These are phyloP conservation scores for Sesia bembeciformis DNA, from an alignment of 2,888 invertebrate species.

Conservation along the genomic window DNA sequence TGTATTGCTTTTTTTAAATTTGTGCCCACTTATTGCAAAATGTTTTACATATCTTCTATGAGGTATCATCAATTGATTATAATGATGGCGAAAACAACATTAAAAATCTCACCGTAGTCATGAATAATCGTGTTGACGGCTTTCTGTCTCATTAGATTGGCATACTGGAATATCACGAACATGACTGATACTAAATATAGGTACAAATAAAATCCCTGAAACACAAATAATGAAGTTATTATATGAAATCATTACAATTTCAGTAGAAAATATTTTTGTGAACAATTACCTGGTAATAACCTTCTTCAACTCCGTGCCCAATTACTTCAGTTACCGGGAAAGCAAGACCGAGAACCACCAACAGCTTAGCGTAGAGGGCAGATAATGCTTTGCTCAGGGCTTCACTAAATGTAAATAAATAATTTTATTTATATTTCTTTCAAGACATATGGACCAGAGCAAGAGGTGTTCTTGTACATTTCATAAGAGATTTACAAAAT, in stretches of 20 bases:
- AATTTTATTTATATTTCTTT: background rate
- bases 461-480: too few relatives aligned
- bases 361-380: slow-evolving; percentile 87
- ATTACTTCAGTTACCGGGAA: slow-evolving; percentile 92
- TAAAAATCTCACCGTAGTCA: slow-evolving; percentile 46
- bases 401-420: slow-evolving; percentile 68
- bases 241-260: background rate
- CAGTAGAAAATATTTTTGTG: background rate
- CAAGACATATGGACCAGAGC: too few relatives aligned
- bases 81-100: background rate
- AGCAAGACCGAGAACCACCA: slow-evolving; percentile 88
- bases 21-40: background rate
- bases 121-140: slow-evolving; percentile 77
- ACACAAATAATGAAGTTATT: slow-evolving; percentile 11
- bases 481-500: too few relatives aligned
- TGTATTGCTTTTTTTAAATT: background rate
- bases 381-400: slow-evolving; percentile 83
- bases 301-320: slow-evolving; percentile 81
- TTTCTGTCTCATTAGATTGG: slow-evolving; percentile 77
- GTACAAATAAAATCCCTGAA: slow-evolving; percentile 88
- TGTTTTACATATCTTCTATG: background rate
- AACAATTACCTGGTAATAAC: slow-evolving; percentile 78
- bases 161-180: slow-evolving; percentile 84
- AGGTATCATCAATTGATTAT: background rate
- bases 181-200: slow-evolving; percentile 84